Evolutionary conservation across 2,113 vertebrate genomes (phyloP), one percentile per base, ranked within the genome.

Genomic region (Oxyura jamaicensis): DNA sequence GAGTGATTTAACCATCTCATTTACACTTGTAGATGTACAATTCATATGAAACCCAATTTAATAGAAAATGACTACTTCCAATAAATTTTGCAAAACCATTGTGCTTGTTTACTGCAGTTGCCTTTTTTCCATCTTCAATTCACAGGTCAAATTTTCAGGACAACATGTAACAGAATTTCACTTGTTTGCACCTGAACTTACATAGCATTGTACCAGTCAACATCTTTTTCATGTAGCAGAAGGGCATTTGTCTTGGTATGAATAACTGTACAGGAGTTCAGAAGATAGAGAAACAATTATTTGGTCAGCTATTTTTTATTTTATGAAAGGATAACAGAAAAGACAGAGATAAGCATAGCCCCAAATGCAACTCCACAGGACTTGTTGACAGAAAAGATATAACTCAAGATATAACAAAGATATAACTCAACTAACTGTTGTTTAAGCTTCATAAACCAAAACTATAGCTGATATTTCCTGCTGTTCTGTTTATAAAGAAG

Each of bases 1-100:
- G 36, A 94, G 65, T 74, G 36, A 66, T 95, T 94, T 83, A 76
- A 42, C 23, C 31, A 80, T 59, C 88, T 86, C 35, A 77, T 93
- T 95, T 94, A 65, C 10, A 48, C 46, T 86, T 85, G 72, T 44
- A 79, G 42, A 48, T 48, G 82, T 44, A 50, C 26, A 79, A 42
- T 29, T 69, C 33, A 44, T 72, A 62, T 91, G 58, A 88, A 88
- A 66, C 7, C 13, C 4, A 63, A 89, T 80, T 96, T 91, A 83
- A 86, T 6, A 80, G 59, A 83, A 80, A 89, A 89, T 86, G 59
- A 81, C 50, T 67, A n/a, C 66, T 44, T 65, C 36, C 16, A 67
- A 90, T 88, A 73, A 94, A 72, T 28, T 83, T 83, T 83, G 21
- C 39, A 83, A 81, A 75, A 28, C 22, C 28, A 53, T 56, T 78